Percentiles rank a stretch among this genome's conserved stretches.
These are phyloP conservation scores for Lordiphosa collinella DNA, from an alignment of 1,140 invertebrate species.

Conservation along the genomic window DNA sequence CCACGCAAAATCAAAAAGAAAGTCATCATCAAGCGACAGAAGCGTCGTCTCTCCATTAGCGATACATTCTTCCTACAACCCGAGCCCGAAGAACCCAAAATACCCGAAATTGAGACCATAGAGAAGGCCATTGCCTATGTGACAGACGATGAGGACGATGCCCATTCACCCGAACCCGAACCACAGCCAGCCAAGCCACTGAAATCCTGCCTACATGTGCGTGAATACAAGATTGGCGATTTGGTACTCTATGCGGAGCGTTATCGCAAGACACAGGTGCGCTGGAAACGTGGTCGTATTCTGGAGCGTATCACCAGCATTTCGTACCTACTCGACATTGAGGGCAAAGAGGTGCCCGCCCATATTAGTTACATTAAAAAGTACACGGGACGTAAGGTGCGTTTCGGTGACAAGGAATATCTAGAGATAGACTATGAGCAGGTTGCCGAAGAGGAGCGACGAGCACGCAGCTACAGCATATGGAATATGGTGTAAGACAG, in stretches of 20 bases:
- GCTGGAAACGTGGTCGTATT: conserved; percentile 68
- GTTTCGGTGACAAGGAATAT: conserved; percentile 76
- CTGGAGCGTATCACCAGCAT: conserved; percentile 74
- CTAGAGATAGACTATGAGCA: conserved; percentile 78
- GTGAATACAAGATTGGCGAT: conserved; percentile 69
- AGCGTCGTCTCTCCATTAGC: conserved; percentile 64
- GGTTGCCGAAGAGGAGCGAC: conserved; percentile 69
- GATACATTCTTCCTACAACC: conserved; percentile 58
- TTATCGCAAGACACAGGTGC: conserved; percentile 69
- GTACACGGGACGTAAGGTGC: conserved; percentile 69
- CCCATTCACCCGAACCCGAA: conserved; percentile 18
- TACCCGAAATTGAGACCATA: conserved; percentile 66
- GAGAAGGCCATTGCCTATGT: conserved; percentile 72
- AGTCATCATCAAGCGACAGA: conserved; percentile 71
- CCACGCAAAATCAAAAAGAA: conserved; percentile 70
- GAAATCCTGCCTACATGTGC: conserved; percentile 67
- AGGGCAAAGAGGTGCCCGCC: conserved; percentile 70
- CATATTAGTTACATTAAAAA: conserved; percentile 77
- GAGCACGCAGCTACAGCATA: conserved; percentile 74
- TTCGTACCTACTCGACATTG: conserved; percentile 71
- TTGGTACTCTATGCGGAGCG: conserved; percentile 70
- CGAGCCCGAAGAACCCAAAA: conserved; percentile 50
- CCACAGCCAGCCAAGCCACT: conserved; percentile 38
- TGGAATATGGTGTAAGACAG: conserved; percentile 70
- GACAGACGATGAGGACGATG: conserved; percentile 52